Evolutionary conservation across 2,888 invertebrate genomes (phyloP).

Genomic region (Drosophila peninsularis): DNA sequence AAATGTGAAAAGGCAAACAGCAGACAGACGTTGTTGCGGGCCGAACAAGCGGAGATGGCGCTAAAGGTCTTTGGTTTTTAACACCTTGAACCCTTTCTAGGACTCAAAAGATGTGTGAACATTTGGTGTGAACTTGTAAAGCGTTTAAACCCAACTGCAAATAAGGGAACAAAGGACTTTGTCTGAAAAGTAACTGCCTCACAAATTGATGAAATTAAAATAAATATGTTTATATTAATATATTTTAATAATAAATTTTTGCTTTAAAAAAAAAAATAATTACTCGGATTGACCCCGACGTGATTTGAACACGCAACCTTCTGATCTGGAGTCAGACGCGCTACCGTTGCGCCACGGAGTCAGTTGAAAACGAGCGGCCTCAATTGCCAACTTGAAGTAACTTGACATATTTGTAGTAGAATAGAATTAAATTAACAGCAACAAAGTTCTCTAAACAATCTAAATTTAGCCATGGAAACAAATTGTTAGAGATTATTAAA

Average conservation of each 20-base stretch:
- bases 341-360: slow-evolving; percentile 76
- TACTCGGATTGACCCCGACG: slow-evolving; percentile 63
- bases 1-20: slow-evolving; percentile 35
- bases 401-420: background rate
- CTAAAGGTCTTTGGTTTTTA: slow-evolving; percentile 67
- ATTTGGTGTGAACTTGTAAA: slow-evolving; percentile 66
- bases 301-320: slow-evolving; percentile 78
- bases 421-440: background rate
- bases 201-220: too few species aligned
- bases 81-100: slow-evolving; percentile 45
- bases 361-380: background rate
- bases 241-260: background rate
- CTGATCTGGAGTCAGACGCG: slow-evolving; percentile 77
- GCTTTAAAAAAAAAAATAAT: slow-evolving; percentile 4
- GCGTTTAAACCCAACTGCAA: slow-evolving; percentile 12
- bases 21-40: slow-evolving; percentile 2
- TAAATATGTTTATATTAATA: background rate
- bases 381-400: slow-evolving; percentile 20
- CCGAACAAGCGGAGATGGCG: slow-evolving; percentile 48
- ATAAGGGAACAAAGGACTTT: background rate
- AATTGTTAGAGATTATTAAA: slow-evolving; percentile 3
- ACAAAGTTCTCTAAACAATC: background rate
- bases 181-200: background rate
- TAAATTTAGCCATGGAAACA: slow-evolving; percentile 1
- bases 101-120: slow-evolving; percentile 55